A percentile compares a stretch with the other conserved stretches of the same genome.
phyloP scores from a whole-genome alignment of 92 coral and sea anemone species.

The Siderastrea radians region DNA sequence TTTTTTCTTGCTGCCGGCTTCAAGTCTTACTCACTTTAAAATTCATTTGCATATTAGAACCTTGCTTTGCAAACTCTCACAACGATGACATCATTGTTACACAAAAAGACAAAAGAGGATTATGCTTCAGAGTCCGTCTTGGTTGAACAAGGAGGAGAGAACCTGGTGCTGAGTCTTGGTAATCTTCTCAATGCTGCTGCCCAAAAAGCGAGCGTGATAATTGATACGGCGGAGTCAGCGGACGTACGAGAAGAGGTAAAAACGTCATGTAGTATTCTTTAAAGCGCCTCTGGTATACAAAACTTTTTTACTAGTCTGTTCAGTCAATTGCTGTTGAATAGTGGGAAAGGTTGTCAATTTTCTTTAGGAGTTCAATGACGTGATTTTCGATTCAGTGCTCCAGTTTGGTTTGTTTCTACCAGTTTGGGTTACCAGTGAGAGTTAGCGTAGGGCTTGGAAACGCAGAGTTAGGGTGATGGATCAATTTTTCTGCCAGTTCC shows the following conservation, averaged over 20 bases:
- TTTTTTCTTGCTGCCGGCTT: neutral
- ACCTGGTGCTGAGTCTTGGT: constrained; percentile 84
- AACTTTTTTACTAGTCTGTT: neutral
- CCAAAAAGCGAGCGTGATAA: constrained; percentile 60
- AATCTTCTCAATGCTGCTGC: constrained; percentile 79
- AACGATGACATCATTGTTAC: constrained; percentile 69
- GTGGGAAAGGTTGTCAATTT: too few relatives aligned
- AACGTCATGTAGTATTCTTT: neutral
- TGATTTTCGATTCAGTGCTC: too few relatives aligned
- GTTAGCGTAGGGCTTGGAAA: too few relatives aligned
- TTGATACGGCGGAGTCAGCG: neutral
- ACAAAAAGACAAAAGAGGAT: constrained; percentile 63
- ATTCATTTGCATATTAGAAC: constrained; percentile 31
- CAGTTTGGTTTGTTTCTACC: too few relatives aligned
- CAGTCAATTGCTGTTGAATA: too few relatives aligned
- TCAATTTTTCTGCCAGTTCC: too few relatives aligned
- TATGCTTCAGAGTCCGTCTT: constrained; percentile 69
- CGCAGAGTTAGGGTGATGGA: too few relatives aligned
- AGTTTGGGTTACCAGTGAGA: too few relatives aligned
- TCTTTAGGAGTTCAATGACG: too few relatives aligned
- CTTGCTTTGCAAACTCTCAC: constrained; percentile 63
- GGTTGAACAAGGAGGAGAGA: constrained; percentile 82
- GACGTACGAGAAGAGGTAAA: constrained; percentile 18
- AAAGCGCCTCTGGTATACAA: neutral
- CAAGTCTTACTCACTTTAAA: neutral